A percentile compares a stretch with the other conserved stretches of the same genome.
These are phyloP conservation scores for Bubo scandiacus DNA, from an alignment of 2,113 vertebrate genomes.

Conservation along the genomic window DNA sequence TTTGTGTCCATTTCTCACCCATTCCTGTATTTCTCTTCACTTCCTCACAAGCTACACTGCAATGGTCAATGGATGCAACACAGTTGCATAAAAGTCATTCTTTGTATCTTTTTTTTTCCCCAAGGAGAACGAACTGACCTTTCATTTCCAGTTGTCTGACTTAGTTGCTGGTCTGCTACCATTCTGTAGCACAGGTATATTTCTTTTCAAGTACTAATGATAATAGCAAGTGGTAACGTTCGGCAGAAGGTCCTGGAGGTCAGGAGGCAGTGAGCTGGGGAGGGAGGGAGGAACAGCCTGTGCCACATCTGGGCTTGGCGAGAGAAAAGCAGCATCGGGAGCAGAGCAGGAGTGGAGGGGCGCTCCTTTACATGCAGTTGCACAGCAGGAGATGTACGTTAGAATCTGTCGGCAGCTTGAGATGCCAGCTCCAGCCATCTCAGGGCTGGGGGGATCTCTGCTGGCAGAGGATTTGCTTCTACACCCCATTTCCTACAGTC, in stretches of 20 bases:
- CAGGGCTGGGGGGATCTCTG: background rate
- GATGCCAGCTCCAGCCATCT: background rate
- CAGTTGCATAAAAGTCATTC: background rate
- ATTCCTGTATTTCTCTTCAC: background rate
- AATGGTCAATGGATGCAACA: background rate
- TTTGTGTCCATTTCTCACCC: background rate
- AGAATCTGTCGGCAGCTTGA: background rate
- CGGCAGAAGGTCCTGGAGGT: background rate
- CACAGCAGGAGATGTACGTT: fast-evolving
- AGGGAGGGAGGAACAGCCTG: background rate
- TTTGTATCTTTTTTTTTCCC: background rate
- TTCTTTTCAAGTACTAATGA: background rate
- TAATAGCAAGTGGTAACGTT: background rate
- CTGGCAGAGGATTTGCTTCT: background rate
- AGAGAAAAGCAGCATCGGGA: background rate
- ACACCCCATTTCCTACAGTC: background rate
- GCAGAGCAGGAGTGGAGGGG: background rate
- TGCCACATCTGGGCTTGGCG: fast-evolving
- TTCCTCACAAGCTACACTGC: background rate
- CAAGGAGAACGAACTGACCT: background rate
- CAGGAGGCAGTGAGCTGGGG: background rate
- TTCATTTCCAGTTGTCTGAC: background rate
- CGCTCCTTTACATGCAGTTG: background rate
- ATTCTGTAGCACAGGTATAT: background rate
- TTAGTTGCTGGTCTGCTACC: background rate